Evolutionary conservation across 2,797 vertebrate species (phyloP).

Genomic region (Mormyrus hasselquistii): DNA sequence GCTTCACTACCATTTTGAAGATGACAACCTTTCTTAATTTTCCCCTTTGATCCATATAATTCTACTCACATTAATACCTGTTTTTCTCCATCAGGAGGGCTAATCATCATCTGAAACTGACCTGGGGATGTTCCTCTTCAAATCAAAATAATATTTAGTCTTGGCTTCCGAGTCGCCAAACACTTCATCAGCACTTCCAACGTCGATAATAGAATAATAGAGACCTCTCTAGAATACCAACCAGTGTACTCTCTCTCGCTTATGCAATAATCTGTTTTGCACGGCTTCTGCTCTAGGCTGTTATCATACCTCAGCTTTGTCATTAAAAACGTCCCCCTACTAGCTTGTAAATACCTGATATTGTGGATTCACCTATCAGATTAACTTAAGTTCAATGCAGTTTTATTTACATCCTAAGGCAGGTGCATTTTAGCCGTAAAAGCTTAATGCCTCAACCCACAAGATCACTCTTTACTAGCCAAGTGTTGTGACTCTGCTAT

Average conservation of each 20-base stretch:
- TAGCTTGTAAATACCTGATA: background rate
- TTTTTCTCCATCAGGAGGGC: background rate
- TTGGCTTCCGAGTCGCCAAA: background rate
- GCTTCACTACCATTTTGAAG: background rate
- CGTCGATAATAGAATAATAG: background rate
- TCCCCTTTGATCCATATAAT: background rate
- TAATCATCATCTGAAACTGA: background rate
- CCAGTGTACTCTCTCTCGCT: background rate
- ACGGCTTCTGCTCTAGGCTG: background rate
- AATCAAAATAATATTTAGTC: background rate
- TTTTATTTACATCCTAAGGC: background rate
- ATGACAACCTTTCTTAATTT: background rate
- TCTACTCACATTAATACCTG: background rate
- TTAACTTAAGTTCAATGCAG: background rate
- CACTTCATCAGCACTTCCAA: background rate
- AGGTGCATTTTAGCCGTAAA: background rate
- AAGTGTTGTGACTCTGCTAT: background rate
- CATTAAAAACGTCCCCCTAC: background rate
- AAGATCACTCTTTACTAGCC: background rate
- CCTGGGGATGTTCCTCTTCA: background rate
- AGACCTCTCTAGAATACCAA: background rate
- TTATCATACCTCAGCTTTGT: background rate
- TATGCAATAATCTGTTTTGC: background rate
- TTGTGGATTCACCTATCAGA: background rate
- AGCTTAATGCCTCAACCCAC: background rate